Evolutionary conservation across 2,888 invertebrate species (phyloP), one percentile per base, ranked within the genome.

Genomic region (Sphinx pinastri): DNA sequence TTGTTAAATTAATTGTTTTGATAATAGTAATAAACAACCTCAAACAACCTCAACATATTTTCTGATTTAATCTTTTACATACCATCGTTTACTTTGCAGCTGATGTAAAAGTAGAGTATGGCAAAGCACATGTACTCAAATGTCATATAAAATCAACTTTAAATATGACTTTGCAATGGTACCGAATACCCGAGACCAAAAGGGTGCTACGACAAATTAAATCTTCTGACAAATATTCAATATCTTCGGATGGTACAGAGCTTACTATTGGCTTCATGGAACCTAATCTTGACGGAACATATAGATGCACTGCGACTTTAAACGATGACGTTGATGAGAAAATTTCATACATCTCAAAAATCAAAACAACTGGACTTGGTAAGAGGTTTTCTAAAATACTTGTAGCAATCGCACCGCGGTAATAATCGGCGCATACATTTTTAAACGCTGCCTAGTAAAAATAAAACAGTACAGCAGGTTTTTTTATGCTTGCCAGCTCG

Each of bases 251-350:
- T 49, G 63, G 19, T 13, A 63, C 63, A 7, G 63, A 63, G 19
- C 63, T 63, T 63, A 63, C 63, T 19, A 63, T 63, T 19, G 16
- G 12, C 19, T 63, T 19, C 13, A 63, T 63, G 63, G 63, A 63
- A 47, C 19, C 47, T 8, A 47, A 47, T 19, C 63, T 63, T 13
- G 47, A 19, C 13, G 63, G 63, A 49, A 19, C 6, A 19, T 63
- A 63, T 63, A 16, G 19, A 63, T 63, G 63, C 19, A 49, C 16
- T 7, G 63, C 63, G 1, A 49, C 13, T 8, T 49, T 63, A 13
- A 19, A 13, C 4, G 49, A 63, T 12, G 13, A 63, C 13, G 19
- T 49, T 47, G 14, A 31, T 14, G 38, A 58, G 7, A 58, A 13
- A 3, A 14, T 38, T 58, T 31, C 58, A 14, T 58, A 7, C 14